These are phyloP conservation scores for Diadumene lineata DNA, from an alignment of 92 coral and sea anemone genomes.

Conservation along the genomic window DNA sequence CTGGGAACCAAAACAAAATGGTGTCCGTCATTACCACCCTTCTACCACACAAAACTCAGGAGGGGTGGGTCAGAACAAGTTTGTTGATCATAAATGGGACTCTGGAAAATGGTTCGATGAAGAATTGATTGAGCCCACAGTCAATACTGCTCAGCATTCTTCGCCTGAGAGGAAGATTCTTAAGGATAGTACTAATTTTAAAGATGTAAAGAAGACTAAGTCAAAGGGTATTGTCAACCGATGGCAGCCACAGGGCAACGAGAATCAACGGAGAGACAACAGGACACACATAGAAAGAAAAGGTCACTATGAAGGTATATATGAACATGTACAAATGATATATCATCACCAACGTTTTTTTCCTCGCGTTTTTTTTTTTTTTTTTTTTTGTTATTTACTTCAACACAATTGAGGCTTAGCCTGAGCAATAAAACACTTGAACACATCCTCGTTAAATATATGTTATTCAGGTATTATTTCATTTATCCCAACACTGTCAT, in stretches of 20 bases:
- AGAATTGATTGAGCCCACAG: neutral
- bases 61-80: constrained; percentile 4
- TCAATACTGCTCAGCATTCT: constrained; percentile 5
- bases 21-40: neutral
- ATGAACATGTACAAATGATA: too few relatives aligned
- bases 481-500: too few relatives aligned
- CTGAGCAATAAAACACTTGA: too few relatives aligned
- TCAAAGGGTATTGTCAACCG: neutral
- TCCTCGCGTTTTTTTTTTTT: too few relatives aligned
- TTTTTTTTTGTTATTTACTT: too few relatives aligned
- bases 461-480: too few relatives aligned
- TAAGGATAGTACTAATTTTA: neutral
- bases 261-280: neutral
- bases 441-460: too few relatives aligned
- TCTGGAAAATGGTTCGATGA: constrained; percentile 38
- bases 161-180: constrained; percentile 5
- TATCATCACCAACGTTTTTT: too few relatives aligned
- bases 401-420: too few relatives aligned
- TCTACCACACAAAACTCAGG: neutral
- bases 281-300: too few relatives aligned
- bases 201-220: constrained; percentile 3
- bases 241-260: constrained; percentile 30
- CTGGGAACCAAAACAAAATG: constrained; percentile 3
- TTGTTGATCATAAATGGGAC: constrained; percentile 17
- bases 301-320: too few relatives aligned